These are phyloP conservation scores for Puffinus mauretanicus DNA, from an alignment of 2,113 vertebrate genomes.

Conservation along the genomic window DNA sequence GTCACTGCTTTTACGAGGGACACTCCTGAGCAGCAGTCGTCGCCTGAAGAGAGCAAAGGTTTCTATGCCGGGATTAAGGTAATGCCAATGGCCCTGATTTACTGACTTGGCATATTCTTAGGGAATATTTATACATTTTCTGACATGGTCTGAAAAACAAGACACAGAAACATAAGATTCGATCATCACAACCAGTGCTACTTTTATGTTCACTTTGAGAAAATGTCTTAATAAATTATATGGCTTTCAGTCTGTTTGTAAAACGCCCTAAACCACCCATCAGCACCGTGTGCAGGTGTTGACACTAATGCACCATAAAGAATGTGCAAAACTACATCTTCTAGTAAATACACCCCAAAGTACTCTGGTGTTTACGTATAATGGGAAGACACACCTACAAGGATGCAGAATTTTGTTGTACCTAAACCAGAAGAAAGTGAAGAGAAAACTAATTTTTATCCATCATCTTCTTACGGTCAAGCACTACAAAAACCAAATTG, in stretches of 20 bases:
- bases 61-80: constrained; percentile 87
- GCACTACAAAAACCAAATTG: background rate
- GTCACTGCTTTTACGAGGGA: constrained; percentile 73
- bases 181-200: constrained; percentile 32
- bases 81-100: constrained; percentile 1
- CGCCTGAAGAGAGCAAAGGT: constrained; percentile 75
- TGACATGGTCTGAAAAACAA: constrained; percentile 22
- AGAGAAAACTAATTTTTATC: background rate
- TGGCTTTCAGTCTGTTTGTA: background rate
- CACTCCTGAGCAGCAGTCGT: constrained; percentile 65
- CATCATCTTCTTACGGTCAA: accelerated
- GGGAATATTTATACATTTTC: constrained; percentile 49
- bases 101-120: background rate
- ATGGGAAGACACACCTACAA: background rate
- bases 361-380: background rate
- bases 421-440: background rate
- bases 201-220: background rate
- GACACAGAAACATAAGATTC: background rate
- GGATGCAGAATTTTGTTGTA: background rate
- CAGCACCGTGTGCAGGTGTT: background rate
- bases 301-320: background rate
- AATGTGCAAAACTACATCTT: background rate
- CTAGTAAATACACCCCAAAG: background rate
- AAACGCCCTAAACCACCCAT: background rate
- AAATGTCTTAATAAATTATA: constrained; percentile 35